Evolutionary conservation across 2,797 vertebrate species (phyloP).

Genomic region (Phaenicophaeus curvirostris): DNA sequence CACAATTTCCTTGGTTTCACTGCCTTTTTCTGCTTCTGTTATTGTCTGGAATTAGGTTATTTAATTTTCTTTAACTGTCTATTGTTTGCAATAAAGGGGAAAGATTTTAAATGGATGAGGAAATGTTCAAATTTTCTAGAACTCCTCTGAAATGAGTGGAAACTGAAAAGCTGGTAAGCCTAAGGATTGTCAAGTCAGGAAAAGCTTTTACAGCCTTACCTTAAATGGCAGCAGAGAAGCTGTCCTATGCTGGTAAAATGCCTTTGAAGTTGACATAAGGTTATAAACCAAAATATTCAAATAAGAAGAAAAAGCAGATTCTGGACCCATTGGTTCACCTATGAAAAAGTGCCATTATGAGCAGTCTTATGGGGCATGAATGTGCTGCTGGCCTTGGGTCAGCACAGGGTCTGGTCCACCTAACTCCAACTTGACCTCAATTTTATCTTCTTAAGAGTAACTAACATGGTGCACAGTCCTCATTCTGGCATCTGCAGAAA

Average conservation of each 20-base stretch:
- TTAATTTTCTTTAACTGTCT: slow-evolving; percentile 4
- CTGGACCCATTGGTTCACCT: background rate
- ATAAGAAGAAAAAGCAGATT: slow-evolving; percentile 53
- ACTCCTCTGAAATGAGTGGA: slow-evolving; percentile 14
- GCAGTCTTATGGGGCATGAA: background rate
- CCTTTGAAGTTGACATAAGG: slow-evolving; percentile 71
- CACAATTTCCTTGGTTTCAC: background rate
- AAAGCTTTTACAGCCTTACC: slow-evolving; percentile 39
- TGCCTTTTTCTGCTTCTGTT: background rate
- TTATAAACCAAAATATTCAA: slow-evolving; percentile 32
- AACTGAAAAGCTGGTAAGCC: background rate
- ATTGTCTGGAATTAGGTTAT: background rate
- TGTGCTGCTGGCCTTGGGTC: background rate
- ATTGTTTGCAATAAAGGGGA: background rate
- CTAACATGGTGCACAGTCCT: background rate
- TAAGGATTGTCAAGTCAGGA: slow-evolving; percentile 32
- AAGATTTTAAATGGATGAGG: background rate
- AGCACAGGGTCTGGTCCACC: background rate
- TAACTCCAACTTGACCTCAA: slow-evolving; percentile 14
- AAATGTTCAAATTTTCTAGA: slow-evolving; percentile 8
- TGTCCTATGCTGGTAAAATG: slow-evolving; percentile 10
- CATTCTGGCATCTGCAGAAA: background rate
- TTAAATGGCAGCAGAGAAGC: slow-evolving; percentile 57
- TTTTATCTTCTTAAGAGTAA: background rate
- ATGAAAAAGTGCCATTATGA: background rate